Conservation (phyloP, 2,113 vertebrate genomes). For the Corvus cornix region DNA sequence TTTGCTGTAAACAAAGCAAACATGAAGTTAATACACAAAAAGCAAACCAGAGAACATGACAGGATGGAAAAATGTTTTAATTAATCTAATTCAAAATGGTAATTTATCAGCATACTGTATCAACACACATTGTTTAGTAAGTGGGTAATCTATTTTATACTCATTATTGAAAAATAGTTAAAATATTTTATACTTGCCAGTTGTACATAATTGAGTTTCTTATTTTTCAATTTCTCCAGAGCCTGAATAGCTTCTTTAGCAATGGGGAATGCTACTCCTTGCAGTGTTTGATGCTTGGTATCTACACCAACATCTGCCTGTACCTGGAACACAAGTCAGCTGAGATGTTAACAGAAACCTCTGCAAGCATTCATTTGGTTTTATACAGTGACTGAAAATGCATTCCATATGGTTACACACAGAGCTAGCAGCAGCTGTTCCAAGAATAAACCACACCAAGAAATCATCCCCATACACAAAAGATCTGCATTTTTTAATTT, state of each 20-base stretch:
- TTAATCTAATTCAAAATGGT: neutral
- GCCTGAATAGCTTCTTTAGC: slow-evolving; percentile 86
- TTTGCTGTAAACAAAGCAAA: slow-evolving; percentile 80
- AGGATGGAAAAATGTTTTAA: neutral
- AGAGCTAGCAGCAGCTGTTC: neutral
- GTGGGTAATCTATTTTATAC: neutral
- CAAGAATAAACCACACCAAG: neutral
- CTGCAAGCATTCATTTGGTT: neutral
- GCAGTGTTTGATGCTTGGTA: slow-evolving; percentile 92
- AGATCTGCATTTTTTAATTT: neutral
- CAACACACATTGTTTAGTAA: neutral
- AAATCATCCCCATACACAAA: neutral
- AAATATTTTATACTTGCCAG: slow-evolving; percentile 81
- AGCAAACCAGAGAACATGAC: neutral
- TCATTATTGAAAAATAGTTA: neutral
- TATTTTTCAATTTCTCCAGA: slow-evolving; percentile 84
- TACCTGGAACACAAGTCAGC: slow-evolving; percentile 75
- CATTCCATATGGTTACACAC: neutral
- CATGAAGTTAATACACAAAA: neutral
- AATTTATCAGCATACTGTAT: neutral
- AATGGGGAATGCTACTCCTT: slow-evolving; percentile 93
- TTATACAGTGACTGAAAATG: neutral
- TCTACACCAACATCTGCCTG: slow-evolving; percentile 89
- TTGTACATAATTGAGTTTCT: slow-evolving; percentile 91
- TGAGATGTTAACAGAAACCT: neutral